phyloP scores from a whole-genome alignment of 2,113 vertebrate genomes.

The Bettongia penicillata region DNA sequence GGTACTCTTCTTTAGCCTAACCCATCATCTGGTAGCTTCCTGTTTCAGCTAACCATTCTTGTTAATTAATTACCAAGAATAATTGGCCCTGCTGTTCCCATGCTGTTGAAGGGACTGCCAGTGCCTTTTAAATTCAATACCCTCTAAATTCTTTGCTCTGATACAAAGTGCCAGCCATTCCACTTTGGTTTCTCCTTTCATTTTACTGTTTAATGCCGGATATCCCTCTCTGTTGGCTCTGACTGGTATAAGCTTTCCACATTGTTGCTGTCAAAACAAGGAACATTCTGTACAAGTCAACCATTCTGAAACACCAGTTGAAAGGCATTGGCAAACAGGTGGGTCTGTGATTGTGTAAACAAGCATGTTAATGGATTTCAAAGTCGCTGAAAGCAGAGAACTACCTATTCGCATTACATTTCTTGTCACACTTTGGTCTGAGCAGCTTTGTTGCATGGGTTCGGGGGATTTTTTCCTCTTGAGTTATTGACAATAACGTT shows the following conservation, averaged over 20 bases:
- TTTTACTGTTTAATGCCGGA: background rate
- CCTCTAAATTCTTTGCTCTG: background rate
- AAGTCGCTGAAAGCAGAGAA: background rate
- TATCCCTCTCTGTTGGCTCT: background rate
- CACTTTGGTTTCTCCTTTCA: background rate
- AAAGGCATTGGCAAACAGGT: background rate
- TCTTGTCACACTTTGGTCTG: background rate
- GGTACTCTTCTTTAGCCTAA: background rate
- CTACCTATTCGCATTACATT: background rate
- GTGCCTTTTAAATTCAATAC: background rate
- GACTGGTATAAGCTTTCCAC: background rate
- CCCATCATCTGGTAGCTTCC: background rate
- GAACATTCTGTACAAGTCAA: background rate
- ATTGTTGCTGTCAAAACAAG: background rate
- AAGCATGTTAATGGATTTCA: constrained; percentile 7
- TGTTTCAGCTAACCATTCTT: background rate
- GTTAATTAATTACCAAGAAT: background rate
- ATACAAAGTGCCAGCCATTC: background rate
- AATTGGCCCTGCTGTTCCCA: background rate
- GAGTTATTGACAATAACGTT: rapidly evolving
- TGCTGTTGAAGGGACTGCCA: background rate
- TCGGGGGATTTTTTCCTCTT: background rate
- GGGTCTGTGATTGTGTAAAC: background rate
- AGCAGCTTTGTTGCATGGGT: background rate
- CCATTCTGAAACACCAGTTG: background rate